Percentiles rank a stretch among this genome's conserved stretches.
Conservation (phyloP, 2,797 vertebrate genomes). For the Ciconia nigra region DNA sequence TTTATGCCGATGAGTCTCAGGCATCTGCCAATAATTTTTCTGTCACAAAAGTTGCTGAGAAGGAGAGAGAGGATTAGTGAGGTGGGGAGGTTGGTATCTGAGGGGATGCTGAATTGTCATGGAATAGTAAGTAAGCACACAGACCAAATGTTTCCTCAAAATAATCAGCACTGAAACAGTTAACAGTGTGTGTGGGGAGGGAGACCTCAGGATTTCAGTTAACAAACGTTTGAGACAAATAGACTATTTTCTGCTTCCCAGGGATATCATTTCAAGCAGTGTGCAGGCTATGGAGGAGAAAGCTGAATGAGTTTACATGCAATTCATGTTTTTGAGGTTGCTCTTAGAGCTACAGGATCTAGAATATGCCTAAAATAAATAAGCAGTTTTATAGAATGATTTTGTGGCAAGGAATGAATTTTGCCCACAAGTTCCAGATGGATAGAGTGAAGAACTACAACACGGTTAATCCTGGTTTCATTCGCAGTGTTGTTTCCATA, state of each 20-base stretch:
- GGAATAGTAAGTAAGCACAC: not conserved
- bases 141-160: not conserved
- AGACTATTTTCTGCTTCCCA: not conserved
- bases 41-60: not conserved
- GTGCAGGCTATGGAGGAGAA: not conserved
- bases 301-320: not conserved
- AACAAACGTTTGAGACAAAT: not conserved
- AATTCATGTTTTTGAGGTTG: not conserved
- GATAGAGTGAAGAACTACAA: not conserved
- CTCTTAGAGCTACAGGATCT: not conserved
- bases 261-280: not conserved
- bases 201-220: not conserved
- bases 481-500: not conserved
- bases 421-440: not conserved
- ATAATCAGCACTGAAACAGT: not conserved
- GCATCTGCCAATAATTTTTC: not conserved
- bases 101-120: not conserved
- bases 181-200: not conserved
- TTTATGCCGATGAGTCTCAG: not conserved
- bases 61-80: not conserved
- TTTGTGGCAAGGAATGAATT: not conserved
- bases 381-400: not conserved
- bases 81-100: not conserved
- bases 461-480: not conserved
- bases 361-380: not conserved